Percentiles rank a stretch among this genome's conserved stretches.
phyloP scores from a whole-genome alignment of 2,797 vertebrate genomes.

The Ataeniobius toweri region DNA sequence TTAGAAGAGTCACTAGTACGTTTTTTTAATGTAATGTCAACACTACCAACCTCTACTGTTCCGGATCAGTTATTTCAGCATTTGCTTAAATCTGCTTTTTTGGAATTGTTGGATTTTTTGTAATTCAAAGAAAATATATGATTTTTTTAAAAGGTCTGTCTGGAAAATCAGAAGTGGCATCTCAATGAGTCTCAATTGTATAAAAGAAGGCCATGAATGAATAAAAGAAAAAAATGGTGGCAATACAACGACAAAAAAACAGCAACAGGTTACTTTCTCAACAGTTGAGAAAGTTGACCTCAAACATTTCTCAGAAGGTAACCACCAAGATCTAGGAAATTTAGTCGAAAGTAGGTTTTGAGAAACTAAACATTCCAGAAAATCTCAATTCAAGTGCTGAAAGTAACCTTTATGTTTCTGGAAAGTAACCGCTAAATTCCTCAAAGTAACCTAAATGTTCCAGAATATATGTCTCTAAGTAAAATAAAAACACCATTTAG shows the following conservation, averaged over 20 bases:
- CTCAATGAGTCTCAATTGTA: neutral
- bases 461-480: neutral
- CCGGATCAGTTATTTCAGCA: neutral
- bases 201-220: too few species aligned
- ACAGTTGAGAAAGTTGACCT: too few species aligned
- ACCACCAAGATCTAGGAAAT: neutral
- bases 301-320: neutral
- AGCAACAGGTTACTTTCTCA: too few species aligned
- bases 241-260: too few species aligned
- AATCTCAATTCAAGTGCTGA: too few species aligned
- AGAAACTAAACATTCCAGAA: neutral
- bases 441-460: neutral
- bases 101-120: neutral
- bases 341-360: neutral
- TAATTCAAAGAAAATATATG: neutral
- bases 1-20: neutral
- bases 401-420: too few species aligned
- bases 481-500: neutral
- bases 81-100: neutral
- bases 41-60: neutral
- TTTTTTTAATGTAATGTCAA: neutral
- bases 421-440: neutral
- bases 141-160: neutral
- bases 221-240: too few species aligned
- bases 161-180: neutral